These are phyloP conservation scores for Meandrina meandrites DNA, from an alignment of 92 coral and sea anemone genomes.

Conservation along the genomic window DNA sequence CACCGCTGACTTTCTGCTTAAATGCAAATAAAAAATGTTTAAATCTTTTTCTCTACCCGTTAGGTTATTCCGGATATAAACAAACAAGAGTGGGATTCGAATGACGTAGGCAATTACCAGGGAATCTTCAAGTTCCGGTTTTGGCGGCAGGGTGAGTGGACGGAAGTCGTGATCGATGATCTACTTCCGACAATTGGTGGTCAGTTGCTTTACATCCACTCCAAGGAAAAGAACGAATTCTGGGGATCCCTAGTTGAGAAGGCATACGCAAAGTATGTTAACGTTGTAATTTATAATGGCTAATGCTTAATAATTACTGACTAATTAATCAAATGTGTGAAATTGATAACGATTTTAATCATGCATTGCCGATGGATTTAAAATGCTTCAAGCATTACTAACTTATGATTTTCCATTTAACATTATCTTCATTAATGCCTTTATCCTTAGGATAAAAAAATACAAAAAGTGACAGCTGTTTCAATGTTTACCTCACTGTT, in stretches of 20 bases:
- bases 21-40: too few species aligned
- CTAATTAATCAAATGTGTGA: neutral
- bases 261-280: constrained; percentile 93
- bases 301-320: neutral
- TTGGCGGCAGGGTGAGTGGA: constrained; percentile 94
- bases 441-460: too few species aligned
- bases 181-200: constrained; percentile 89
- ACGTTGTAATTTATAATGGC: neutral
- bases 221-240: constrained; percentile 91
- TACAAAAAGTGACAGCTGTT: too few species aligned
- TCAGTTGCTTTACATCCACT: constrained; percentile 83
- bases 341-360: neutral
- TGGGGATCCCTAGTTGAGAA: constrained; percentile 99
- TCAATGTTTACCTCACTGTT: too few species aligned
- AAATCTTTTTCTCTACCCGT: neutral
- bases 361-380: too few species aligned
- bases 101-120: constrained; percentile 78
- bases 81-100: constrained; percentile 90
- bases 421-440: too few species aligned
- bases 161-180: constrained; percentile 95
- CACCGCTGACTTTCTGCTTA: too few species aligned
- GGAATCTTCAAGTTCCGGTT: constrained; percentile 96
- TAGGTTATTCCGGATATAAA: constrained; percentile 88
- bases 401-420: too few species aligned
- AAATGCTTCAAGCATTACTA: too few species aligned